phyloP scores from a whole-genome alignment of 2,888 invertebrate species.

The Eulithis prunata region DNA sequence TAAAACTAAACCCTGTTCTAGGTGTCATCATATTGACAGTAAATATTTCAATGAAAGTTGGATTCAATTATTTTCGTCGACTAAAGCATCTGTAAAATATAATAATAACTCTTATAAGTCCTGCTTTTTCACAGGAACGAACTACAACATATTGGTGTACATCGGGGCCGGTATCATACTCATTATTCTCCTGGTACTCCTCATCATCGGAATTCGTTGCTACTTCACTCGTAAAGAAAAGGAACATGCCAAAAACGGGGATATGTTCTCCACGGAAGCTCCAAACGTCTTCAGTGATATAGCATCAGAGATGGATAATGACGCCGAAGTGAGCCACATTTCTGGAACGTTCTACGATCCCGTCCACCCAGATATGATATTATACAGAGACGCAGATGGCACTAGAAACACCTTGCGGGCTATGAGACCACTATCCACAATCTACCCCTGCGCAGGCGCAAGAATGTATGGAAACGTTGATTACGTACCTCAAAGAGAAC shows the following conservation, averaged over 20 bases:
- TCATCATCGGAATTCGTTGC: slow-evolving; percentile 58
- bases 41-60: no score
- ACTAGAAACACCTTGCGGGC: slow-evolving; percentile 70
- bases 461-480: slow-evolving; percentile 78
- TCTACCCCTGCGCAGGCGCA: slow-evolving; percentile 71
- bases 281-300: slow-evolving; percentile 77
- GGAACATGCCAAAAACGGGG: slow-evolving; percentile 68
- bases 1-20: no score
- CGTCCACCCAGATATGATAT: slow-evolving; percentile 77
- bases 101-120: background rate
- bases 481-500: slow-evolving; percentile 64
- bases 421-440: slow-evolving; percentile 76
- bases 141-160: slow-evolving; percentile 53
- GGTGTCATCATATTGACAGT: no score
- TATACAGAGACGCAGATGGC: slow-evolving; percentile 71
- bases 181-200: slow-evolving; percentile 51
- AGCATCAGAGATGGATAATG: slow-evolving; percentile 75
- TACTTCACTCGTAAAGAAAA: slow-evolving; percentile 56
- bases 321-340: slow-evolving; percentile 74
- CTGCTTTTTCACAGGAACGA: slow-evolving; percentile 52
- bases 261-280: slow-evolving; percentile 76
- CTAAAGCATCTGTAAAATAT: no score
- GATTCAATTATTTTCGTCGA: no score
- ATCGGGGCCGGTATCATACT: slow-evolving; percentile 55
- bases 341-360: slow-evolving; percentile 79